Evolutionary conservation across 37 sponge, comb jelly and placozoan species (phyloP).

Genomic region (Corticium candelabrum): DNA sequence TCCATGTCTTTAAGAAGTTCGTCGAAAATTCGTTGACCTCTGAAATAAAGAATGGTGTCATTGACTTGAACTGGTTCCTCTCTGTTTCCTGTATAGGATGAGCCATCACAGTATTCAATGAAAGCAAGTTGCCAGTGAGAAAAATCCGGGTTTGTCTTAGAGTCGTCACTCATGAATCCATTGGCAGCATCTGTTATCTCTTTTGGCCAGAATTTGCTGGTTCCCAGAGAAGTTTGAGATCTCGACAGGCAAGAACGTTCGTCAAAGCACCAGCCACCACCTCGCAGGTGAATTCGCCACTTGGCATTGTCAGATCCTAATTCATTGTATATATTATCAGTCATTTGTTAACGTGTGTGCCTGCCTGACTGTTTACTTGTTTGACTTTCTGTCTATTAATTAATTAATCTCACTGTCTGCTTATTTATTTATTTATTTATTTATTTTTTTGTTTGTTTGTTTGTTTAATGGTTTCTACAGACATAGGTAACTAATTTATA

Average conservation of each 20-base stretch:
- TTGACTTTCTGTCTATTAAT: too few relatives aligned
- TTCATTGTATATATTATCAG: too few relatives aligned
- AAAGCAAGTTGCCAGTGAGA: not conserved
- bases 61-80: not conserved
- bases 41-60: not conserved
- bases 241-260: not conserved
- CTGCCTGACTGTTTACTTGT: too few relatives aligned
- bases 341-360: too few relatives aligned
- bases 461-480: too few relatives aligned
- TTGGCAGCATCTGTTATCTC: not conserved
- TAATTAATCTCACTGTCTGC: too few relatives aligned
- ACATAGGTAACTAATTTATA: too few relatives aligned
- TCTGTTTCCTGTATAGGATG: not conserved
- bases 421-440: too few relatives aligned
- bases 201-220: not conserved
- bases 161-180: not conserved
- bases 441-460: too few relatives aligned
- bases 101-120: slow-evolving; percentile 3
- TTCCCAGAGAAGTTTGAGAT: not conserved
- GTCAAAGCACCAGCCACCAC: not conserved
- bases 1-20: not conserved
- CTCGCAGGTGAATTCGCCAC: not conserved
- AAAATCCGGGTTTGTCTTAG: not conserved
- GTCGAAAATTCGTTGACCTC: not conserved
- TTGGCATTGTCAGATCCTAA: too few relatives aligned